Conservation (phyloP, 2,113 vertebrate species). For the Pitta sordida region DNA sequence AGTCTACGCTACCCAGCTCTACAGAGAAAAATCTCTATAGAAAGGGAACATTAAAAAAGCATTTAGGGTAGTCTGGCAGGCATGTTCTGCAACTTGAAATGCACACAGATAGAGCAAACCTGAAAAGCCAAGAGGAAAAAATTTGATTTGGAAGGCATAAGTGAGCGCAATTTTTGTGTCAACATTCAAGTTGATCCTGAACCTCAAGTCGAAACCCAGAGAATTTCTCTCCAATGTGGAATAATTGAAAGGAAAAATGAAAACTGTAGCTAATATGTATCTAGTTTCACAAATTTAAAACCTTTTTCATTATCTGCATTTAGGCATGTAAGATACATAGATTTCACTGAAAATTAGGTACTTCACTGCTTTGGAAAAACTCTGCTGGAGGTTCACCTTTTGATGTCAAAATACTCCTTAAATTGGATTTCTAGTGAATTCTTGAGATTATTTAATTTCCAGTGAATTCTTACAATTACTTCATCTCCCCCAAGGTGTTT, state of each 20-base stretch:
- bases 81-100: not conserved
- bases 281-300: not conserved
- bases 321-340: not conserved
- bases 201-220: not conserved
- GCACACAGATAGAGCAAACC: not conserved
- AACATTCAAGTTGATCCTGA: not conserved
- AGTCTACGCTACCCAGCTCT: not conserved
- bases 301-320: not conserved
- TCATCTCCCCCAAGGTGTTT: not conserved
- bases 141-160: not conserved
- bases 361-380: not conserved
- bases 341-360: not conserved
- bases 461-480: not conserved
- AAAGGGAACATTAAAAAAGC: not conserved
- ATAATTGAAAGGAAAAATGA: not conserved
- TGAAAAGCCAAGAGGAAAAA: not conserved
- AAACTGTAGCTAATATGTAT: not conserved
- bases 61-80: not conserved
- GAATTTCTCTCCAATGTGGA: not conserved
- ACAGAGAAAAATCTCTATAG: not conserved
- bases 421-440: not conserved
- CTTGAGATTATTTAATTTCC: not conserved
- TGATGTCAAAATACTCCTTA: not conserved
- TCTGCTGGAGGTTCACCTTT: not conserved
- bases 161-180: not conserved